Evolutionary conservation across 2,888 invertebrate genomes (phyloP), one percentile per base, ranked within the genome.

Genomic region (Halocaridina rubra): DNA sequence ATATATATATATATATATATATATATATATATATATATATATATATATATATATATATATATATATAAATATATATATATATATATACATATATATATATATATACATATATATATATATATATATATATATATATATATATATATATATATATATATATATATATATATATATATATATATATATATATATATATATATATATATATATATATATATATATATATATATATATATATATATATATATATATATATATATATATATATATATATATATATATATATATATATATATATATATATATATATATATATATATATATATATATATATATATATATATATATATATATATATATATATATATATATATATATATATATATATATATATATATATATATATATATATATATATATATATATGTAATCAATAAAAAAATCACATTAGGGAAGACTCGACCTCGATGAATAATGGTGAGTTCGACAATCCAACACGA

Each of bases 1-100:
- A 61, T 61, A 61, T 61, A 61, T 61, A 61, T 61, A 61, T 61
- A 61, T 61, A 61, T 61, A 61, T 61, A 61, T 61, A 61, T 61
- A 61, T 61, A 61, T 61, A 61, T 61, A 61, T 61, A 61, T 61
- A 61, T 61, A 61, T 61, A 61, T 61, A 61, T 61, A 61, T 61
- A n/a, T 61, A n/a, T 61, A n/a, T 61, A n/a, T 61, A n/a, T 61
- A n/a, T 61, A 61, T 61, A 61, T 61, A 61, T 61, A 61, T 61
- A 61, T 61, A 61, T 61, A 22, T 61, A 61, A 13, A 61, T 61
- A 61, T 61, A 61, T 61, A 22, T 22, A 61, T 61, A 61, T 16
- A 61, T 61, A 61, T 61, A 61, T 61, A 61, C n/a, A 61, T 22
- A 61, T 22, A 61, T 61, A 61, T 61, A 61, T 61, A 61, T 19